A percentile compares a stretch with the other conserved stretches of the same genome.
These are phyloP conservation scores for Thaumatotibia leucotreta DNA, from an alignment of 1,140 invertebrate genomes.

Conservation along the genomic window DNA sequence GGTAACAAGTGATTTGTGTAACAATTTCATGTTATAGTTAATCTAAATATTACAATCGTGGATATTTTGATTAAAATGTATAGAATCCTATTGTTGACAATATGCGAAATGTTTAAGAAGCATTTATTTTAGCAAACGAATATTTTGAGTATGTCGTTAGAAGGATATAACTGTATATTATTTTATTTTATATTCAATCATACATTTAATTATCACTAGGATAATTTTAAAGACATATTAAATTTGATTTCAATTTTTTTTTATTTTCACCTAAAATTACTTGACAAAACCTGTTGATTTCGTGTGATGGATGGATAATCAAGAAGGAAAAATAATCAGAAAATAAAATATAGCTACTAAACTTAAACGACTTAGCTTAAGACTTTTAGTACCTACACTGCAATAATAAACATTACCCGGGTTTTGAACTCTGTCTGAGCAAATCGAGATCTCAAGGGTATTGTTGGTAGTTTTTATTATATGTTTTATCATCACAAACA, in stretches of 20 bases:
- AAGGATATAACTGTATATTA: too few species aligned
- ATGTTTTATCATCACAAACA: background rate
- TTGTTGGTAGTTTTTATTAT: background rate
- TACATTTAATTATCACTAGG: too few species aligned
- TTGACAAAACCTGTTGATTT: slow-evolving; percentile 14
- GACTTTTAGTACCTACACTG: background rate
- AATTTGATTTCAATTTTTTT: too few species aligned
- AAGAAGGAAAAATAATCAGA: background rate
- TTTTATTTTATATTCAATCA: too few species aligned
- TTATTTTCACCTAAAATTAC: too few species aligned
- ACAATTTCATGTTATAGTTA: background rate
- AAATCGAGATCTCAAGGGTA: background rate
- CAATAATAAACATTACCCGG: background rate
- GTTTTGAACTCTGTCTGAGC: slow-evolving; percentile 2
- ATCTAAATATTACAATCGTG: background rate
- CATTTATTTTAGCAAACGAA: too few species aligned
- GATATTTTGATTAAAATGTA: background rate
- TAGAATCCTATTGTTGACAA: too few species aligned
- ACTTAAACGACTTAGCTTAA: background rate
- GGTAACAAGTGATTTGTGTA: slow-evolving; percentile 11
- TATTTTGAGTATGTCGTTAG: too few species aligned
- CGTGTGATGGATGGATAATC: background rate
- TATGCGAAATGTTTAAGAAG: too few species aligned
- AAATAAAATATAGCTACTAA: background rate
- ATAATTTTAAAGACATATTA: too few species aligned